These are phyloP conservation scores for Pangasius macronema DNA, from an alignment of 2,797 vertebrate genomes.

Conservation along the genomic window DNA sequence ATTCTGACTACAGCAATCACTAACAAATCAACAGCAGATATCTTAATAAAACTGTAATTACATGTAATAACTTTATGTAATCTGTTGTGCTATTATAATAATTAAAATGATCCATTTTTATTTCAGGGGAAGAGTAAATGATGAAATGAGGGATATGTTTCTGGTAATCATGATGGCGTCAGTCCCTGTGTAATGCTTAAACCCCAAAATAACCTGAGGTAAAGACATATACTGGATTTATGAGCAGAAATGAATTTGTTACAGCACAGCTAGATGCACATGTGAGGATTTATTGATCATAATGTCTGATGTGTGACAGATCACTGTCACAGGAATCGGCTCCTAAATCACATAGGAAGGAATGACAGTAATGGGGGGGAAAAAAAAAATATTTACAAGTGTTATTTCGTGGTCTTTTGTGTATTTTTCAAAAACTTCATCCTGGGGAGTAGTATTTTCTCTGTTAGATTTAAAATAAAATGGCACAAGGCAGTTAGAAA, in stretches of 20 bases:
- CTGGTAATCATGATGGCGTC: not conserved
- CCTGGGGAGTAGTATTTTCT: not conserved
- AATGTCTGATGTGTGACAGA: not conserved
- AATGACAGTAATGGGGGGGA: not conserved
- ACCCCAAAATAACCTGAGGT: not conserved
- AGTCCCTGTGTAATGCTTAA: not conserved
- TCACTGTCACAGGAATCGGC: slow-evolving; percentile 35
- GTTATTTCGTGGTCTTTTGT: not conserved
- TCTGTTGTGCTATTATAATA: not conserved
- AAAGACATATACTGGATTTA: slow-evolving; percentile 11
- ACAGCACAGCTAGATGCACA: not conserved
- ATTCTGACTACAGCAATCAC: not conserved
- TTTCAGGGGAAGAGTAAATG: not conserved
- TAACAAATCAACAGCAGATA: not conserved
- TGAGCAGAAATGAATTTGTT: slow-evolving; percentile 4
- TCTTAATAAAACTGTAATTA: not conserved
- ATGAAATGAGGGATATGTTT: not conserved
- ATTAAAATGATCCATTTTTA: not conserved
- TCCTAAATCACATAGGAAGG: slow-evolving; percentile 33
- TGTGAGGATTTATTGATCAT: slow-evolving; percentile 13
- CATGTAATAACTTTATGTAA: not conserved
- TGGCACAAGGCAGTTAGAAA: not conserved
- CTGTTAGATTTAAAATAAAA: not conserved
- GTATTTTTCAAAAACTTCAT: not conserved
- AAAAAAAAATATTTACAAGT: not conserved